Evolutionary conservation across 2,113 vertebrate genomes (phyloP), one percentile per base, ranked within the genome.

Genomic region (Tetraodon nigroviridis): DNA sequence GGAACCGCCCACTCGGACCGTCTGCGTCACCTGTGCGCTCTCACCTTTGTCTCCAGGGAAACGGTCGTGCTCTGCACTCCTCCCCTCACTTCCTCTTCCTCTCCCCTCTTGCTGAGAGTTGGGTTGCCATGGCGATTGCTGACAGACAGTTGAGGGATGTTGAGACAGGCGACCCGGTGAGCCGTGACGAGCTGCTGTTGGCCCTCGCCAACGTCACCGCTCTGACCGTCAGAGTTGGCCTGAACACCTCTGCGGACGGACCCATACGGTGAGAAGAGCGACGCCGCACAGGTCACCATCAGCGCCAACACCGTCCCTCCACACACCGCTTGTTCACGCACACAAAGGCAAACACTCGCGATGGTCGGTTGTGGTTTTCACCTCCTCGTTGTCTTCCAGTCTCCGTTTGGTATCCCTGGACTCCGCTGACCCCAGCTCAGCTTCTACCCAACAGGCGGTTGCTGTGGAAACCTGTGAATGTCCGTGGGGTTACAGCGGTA

Each of bases 391-490:
- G 29, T 56, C n/a, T 51, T 14, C 24, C 78, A 99, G 96, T 55
- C 73, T 98, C 75, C 78, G 84, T 20, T 83, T 83, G 0, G 92
- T 96, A 55, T 93, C 91, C 57, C 69, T 99, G 87, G 92, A 94
- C 11, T 69, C 81, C 1, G 93, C 92, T 1, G 92, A 76, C 60
- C 79, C 87, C 7, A 87, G 80, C 11, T 82, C 90, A 6, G 81
- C 84, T 55, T 88, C 87, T 51, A 75, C 89, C 3, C 62, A 81
- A 17, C 88, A 77, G 51, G 89, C 91, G 0, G 51, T 82, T 2
- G 89, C 93, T 2, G 92, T 95, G 62, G 96, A 99, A 69, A 85
- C 73, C 21, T 99, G 95, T 58, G 93, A 97, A 86, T 99, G 96
- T 76, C 96, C 94, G 0, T 94, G 89, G 70, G 96, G 94, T 42